A percentile compares a stretch with the other conserved stretches of the same genome.
Conservation (phyloP, 2,113 vertebrate genomes). For the Macquaria ambigua region DNA sequence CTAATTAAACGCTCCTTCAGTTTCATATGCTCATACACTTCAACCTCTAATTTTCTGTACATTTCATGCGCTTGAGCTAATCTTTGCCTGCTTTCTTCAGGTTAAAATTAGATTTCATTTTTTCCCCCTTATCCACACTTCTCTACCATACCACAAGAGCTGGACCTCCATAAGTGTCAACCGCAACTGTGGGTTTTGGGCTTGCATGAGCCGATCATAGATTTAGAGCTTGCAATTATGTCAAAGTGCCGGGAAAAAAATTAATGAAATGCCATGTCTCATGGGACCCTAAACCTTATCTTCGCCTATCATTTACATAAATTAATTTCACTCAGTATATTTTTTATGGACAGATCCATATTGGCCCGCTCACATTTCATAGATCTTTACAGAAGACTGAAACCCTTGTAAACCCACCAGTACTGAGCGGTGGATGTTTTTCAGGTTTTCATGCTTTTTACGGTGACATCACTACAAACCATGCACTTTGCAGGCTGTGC, state of each 20-base stretch:
- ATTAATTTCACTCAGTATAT: conserved; percentile 84
- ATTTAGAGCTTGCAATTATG: conserved; percentile 87
- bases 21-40: conserved; percentile 62
- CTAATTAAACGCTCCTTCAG: conserved; percentile 76
- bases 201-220: conserved; percentile 81
- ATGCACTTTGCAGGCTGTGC: background rate
- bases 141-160: conserved; percentile 60
- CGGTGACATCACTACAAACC: conserved; percentile 67
- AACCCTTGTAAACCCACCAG: conserved; percentile 77
- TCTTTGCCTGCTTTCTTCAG: conserved; percentile 28
- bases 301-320: conserved; percentile 85
- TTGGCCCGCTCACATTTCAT: conserved; percentile 83
- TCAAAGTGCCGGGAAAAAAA: conserved; percentile 80
- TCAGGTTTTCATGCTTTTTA: conserved; percentile 76
- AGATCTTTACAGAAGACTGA: conserved; percentile 76
- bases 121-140: conserved; percentile 43
- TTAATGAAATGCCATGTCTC: conserved; percentile 86
- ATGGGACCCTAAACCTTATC: conserved; percentile 59
- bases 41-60: conserved; percentile 67
- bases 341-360: conserved; percentile 84
- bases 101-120: conserved; percentile 51
- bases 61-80: conserved; percentile 35
- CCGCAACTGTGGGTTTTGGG: conserved; percentile 71
- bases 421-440: conserved; percentile 78
- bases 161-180: conserved; percentile 83